These are phyloP conservation scores for Eumerus sabulonum DNA, from an alignment of 2,888 invertebrate genomes.

Conservation along the genomic window DNA sequence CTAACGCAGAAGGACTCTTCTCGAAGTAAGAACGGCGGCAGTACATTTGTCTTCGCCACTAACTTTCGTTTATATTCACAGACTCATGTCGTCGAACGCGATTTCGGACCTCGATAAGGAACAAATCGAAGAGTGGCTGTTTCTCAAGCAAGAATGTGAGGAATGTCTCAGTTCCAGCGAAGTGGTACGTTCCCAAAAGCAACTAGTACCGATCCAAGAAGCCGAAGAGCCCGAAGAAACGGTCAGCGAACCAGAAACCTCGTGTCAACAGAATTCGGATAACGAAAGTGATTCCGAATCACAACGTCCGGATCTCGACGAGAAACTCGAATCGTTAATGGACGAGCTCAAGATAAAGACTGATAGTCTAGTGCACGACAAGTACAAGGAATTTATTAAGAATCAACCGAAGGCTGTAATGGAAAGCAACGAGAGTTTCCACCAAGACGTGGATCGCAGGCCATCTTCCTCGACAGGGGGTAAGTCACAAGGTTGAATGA, in stretches of 20 bases:
- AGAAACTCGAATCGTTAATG: constrained; percentile 86
- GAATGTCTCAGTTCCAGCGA: constrained; percentile 83
- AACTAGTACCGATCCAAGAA: constrained; percentile 79
- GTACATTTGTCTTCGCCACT: not conserved
- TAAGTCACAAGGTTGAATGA: constrained; percentile 46
- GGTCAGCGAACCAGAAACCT: constrained; percentile 82
- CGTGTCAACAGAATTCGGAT: constrained; percentile 77
- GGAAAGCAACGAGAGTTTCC: constrained; percentile 76
- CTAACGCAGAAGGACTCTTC: constrained; percentile 91
- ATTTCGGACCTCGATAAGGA: constrained; percentile 86
- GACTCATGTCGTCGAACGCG: constrained; percentile 84
- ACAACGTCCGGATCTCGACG: constrained; percentile 84
- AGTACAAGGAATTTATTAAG: constrained; percentile 82
- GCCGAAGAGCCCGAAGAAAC: constrained; percentile 83
- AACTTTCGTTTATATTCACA: constrained; percentile 45
- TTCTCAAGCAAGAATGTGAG: constrained; percentile 92
- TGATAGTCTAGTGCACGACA: constrained; percentile 83
- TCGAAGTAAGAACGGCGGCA: constrained; percentile 79
- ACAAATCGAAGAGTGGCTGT: constrained; percentile 90
- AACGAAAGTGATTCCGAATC: constrained; percentile 79
- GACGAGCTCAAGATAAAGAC: constrained; percentile 86
- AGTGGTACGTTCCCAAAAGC: constrained; percentile 74
- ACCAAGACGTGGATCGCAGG: constrained; percentile 68
- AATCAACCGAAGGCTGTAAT: constrained; percentile 78
- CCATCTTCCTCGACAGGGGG: constrained; percentile 66